phyloP scores from a whole-genome alignment of 2,888 invertebrate species.

The Saturnia pavonia region DNA sequence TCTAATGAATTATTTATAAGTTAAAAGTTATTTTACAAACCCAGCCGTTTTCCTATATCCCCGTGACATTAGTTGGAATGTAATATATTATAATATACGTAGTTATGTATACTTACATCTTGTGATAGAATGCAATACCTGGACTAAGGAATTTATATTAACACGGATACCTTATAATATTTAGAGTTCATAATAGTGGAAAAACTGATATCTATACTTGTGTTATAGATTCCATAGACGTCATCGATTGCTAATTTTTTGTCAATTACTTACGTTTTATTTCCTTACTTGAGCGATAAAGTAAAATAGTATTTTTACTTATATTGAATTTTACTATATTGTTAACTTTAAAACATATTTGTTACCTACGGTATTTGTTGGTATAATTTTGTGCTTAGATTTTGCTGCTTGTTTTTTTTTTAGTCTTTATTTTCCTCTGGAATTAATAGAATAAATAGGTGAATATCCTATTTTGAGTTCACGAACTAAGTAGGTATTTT shows the following conservation, averaged over 20 bases:
- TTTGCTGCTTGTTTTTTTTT: background rate
- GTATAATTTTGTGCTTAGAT: background rate
- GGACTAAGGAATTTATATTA: conserved; percentile 13
- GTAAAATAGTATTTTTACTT: background rate
- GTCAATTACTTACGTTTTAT: background rate
- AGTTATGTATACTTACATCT: background rate
- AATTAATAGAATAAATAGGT: background rate
- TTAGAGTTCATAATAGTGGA: background rate
- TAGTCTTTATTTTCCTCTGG: background rate
- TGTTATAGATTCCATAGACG: background rate
- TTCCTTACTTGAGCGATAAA: background rate
- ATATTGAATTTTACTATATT: background rate
- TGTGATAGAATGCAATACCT: conserved; percentile 14
- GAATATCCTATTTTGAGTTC: background rate
- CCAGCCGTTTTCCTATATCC: background rate
- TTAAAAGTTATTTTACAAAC: background rate
- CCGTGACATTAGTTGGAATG: background rate
- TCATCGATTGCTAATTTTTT: background rate
- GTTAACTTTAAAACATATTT: background rate
- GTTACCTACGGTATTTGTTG: background rate
- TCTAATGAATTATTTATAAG: background rate
- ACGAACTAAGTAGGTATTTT: background rate
- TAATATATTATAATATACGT: conserved; percentile 4
- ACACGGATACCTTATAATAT: background rate
- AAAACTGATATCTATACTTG: background rate